These are phyloP conservation scores for Mystacides longicornis DNA, from an alignment of 2,888 invertebrate genomes.

Conservation along the genomic window DNA sequence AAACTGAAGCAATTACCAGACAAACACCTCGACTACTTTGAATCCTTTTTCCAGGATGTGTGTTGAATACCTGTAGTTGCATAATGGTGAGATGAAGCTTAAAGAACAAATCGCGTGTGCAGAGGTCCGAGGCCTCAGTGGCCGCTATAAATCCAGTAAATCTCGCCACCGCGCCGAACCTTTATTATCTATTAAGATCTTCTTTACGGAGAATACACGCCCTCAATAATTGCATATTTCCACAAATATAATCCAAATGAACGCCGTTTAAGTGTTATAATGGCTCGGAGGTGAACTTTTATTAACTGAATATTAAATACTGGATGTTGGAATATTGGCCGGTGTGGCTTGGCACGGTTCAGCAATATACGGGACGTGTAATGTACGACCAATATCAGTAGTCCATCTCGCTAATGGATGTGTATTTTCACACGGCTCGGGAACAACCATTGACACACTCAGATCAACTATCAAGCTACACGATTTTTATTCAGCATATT, in stretches of 20 bases:
- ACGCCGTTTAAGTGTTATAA: neutral
- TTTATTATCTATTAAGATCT: slow-evolving; percentile 1
- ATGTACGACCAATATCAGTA: slow-evolving; percentile 5
- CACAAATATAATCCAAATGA: neutral
- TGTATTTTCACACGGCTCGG: slow-evolving; percentile 1
- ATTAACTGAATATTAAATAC: slow-evolving; percentile 1
- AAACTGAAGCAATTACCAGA: no score
- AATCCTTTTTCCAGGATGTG: no score
- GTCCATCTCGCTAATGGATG: neutral
- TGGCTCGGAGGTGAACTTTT: neutral
- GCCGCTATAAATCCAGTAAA: slow-evolving; percentile 9
- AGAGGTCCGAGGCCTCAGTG: neutral
- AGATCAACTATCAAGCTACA: neutral
- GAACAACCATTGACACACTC: slow-evolving; percentile 2
- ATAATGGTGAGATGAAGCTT: no score
- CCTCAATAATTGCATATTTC: slow-evolving; percentile 1
- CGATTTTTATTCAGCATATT: slow-evolving; percentile 1
- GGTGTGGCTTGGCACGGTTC: neutral
- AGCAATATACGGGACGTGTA: neutral
- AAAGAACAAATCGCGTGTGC: neutral
- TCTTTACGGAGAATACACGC: neutral
- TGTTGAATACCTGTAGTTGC: no score
- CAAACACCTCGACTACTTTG: no score
- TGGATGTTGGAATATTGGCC: neutral
- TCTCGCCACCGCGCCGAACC: slow-evolving; percentile 1